Evolutionary conservation across 2,888 invertebrate genomes (phyloP), one percentile per base, ranked within the genome.

Genomic region (Diploptera punctata): DNA sequence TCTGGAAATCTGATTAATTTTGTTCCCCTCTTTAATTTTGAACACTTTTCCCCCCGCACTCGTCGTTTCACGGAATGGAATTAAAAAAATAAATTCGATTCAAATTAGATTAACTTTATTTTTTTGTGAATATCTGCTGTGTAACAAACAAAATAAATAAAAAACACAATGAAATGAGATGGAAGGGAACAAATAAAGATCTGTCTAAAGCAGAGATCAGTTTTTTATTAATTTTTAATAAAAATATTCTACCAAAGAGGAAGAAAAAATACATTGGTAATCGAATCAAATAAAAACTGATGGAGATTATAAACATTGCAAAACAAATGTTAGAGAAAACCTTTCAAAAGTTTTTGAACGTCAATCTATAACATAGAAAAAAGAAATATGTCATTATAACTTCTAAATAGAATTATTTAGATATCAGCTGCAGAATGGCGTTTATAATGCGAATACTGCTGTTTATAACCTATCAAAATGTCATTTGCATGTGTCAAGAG

Each of bases 1-100:
- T 62, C 72, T 62, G 54, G 69, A 69, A 72, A 72, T 72, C 69
- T 72, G 72, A 72, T 72, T 72, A 72, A 72, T 69, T 72, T 69
- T 68, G 68, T 38, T 72, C 49, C 60, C 67, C 71, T 57, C 67
- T 29, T 44, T 61, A 60, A 43, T 60, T 61, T 44, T 19, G 60
- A 60, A 57, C 47, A 44, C 61, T 61, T 61, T 44, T 47, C 31
- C 29, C 44, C 31, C 69, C 68, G 31, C 57, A 26, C 26, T 65
- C 65, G n/a, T 65, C 65, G 43, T 65, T 47, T 38, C 47, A 65
- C 65, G 65, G 47, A 26, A 47, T 65, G 65, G 65, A 65, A 69
- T 60, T 69, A 54, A 60, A 69, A 60, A 60, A 60, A 69, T 69
- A 69, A 60, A 69, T 69, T 69, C 69, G 38, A 69, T 60, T 69